Base-by-base conservation (phyloP, 2,113 vertebrate species). In the Sporophila hypoxantha region DNA sequence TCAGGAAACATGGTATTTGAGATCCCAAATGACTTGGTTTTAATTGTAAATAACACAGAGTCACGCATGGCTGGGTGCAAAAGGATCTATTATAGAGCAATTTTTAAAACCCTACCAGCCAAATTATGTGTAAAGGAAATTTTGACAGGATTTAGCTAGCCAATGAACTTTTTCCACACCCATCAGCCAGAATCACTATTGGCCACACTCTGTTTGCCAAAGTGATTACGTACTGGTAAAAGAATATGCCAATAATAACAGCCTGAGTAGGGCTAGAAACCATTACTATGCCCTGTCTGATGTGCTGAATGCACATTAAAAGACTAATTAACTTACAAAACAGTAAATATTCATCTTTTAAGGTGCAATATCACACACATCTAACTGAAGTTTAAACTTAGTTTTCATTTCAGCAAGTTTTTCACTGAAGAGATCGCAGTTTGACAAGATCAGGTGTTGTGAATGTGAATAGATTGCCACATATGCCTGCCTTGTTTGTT, bases 211-310 rank as follows among this genome's bases (percentile, higher is more conserved):
- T 62, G 30, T 49, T 69, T 85, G 66, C 52, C 75, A 57, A 90
- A 90, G 87, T 41, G 0, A 22, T 60, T 80, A 74, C 44, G 11
- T 75, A 79, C 30, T 78, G 52, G 46, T 67, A 64, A 32, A 92
- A 59, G 37, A 78, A 91, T 77, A 67, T 60, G 81, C 82, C 90
- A 93, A 77, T 82, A 93, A 93, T 70, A 94, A 90, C 57, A 95
- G 76, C 49, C 30, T 64, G 61, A 85, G 46, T 59, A 64, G 27
- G 83, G 46, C 34, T 78, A 82, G 89, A 94, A 89, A 71, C 65
- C 23, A 46, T 66, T 74, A 89, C 34, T 77, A 78, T 89, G 57
- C 85, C 65, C 56, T 59, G 12, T 36, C 70, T 77, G 56, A 82
- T 83, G 37, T 76, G 30, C 32, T 78, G 82, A 94, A 89, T 66